Conservation (phyloP, 1,140 invertebrate species). For the Cheumatopsyche charites region DNA sequence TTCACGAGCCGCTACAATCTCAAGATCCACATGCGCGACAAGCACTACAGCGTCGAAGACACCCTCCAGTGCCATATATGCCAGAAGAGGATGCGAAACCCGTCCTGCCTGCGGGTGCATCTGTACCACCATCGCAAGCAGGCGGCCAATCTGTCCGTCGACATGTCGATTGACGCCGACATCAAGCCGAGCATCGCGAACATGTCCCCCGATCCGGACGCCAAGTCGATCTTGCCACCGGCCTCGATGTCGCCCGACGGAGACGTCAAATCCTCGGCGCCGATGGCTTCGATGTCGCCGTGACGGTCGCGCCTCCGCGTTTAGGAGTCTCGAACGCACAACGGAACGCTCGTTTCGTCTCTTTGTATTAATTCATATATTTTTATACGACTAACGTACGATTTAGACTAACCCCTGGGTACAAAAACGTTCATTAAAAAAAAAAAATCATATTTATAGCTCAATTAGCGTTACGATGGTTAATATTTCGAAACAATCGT, state of each 20-base stretch:
- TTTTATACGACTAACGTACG: conserved; percentile 4
- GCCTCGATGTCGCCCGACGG: too few relatives aligned
- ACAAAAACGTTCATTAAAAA: conserved; percentile 13
- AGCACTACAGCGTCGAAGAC: conserved; percentile 62
- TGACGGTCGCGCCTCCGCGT: not conserved
- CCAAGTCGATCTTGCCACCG: not conserved
- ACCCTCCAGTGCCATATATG: conserved; percentile 64
- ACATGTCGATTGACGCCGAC: conserved; percentile 3
- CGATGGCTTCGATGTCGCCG: not conserved
- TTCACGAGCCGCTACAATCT: conserved; percentile 68
- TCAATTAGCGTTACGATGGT: conserved; percentile 28
- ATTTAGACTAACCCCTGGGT: conserved; percentile 34
- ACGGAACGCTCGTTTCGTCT: too few relatives aligned
- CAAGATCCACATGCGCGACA: conserved; percentile 67
- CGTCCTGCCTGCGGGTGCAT: conserved; percentile 64
- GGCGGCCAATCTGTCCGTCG: conserved; percentile 44
- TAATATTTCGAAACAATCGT: not conserved
- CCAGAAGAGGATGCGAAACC: conserved; percentile 65
- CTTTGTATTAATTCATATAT: not conserved
- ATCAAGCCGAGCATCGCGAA: not conserved
- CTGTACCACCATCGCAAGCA: conserved; percentile 67
- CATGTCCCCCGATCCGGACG: not conserved
- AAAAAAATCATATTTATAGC: conserved; percentile 33
- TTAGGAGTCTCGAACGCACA: not conserved
- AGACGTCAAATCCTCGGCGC: not conserved